A percentile compares a stretch with the other conserved stretches of the same genome.
These are phyloP conservation scores for Leucopsar rothschildi DNA, from an alignment of 2,113 vertebrate genomes.

Conservation along the genomic window DNA sequence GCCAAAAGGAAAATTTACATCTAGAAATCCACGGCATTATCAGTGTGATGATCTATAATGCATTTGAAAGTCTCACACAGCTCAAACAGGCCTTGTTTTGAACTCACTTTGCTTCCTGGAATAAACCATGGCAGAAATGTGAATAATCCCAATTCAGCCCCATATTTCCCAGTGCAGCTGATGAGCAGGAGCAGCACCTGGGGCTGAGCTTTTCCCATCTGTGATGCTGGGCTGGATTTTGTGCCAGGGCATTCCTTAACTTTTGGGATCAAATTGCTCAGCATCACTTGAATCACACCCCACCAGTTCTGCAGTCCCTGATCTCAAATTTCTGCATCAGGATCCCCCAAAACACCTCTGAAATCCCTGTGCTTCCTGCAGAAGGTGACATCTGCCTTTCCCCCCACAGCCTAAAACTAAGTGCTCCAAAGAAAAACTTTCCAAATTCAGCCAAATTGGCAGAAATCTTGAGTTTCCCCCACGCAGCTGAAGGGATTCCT, in stretches of 20 bases:
- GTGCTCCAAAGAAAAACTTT: neutral
- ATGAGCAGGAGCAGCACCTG: neutral
- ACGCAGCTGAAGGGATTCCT: neutral
- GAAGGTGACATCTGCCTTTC: neutral
- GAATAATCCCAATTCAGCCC: neutral
- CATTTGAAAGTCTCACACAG: neutral
- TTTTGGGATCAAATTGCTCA: neutral
- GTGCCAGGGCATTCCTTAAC: neutral
- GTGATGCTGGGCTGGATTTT: neutral
- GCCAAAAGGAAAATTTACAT: neutral
- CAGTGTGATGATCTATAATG: neutral
- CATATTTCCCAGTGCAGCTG: neutral
- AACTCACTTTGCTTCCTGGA: neutral
- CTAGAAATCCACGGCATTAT: neutral
- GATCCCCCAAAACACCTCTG: neutral
- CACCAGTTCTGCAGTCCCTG: neutral
- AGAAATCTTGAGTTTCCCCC: neutral
- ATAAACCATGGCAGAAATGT: neutral
- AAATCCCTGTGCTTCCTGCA: neutral
- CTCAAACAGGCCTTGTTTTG: neutral
- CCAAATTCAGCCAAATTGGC: neutral
- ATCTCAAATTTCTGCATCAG: neutral
- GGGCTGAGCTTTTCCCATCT: neutral
- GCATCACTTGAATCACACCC: neutral
- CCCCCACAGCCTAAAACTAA: neutral